A percentile compares a stretch with the other conserved stretches of the same genome.
Evolutionary conservation across 1,140 invertebrate genomes (phyloP).

Genomic region (Drosophila ananassae): DNA sequence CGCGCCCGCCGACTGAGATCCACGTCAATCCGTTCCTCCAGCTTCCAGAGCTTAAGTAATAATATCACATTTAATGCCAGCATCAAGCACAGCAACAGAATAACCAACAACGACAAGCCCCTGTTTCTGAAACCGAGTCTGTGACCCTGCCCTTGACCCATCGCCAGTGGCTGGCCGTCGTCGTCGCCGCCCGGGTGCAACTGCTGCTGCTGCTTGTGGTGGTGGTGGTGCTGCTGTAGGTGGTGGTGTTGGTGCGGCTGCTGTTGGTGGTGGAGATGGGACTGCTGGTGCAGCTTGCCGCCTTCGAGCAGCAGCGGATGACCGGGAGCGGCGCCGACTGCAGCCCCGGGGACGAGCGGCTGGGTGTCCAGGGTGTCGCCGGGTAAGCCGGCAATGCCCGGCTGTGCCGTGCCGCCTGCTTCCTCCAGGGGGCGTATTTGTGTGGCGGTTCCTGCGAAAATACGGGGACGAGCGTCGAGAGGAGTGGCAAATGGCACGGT

Average conservation of each 20-base stretch:
- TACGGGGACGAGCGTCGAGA: conserved; percentile 43
- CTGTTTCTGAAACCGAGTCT: conserved; percentile 48
- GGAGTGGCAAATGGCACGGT: conserved; percentile 50
- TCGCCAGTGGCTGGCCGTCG: conserved; percentile 38
- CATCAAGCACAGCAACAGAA: conserved; percentile 87
- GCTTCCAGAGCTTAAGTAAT: conserved; percentile 91
- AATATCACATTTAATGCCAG: conserved; percentile 91
- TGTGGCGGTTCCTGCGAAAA: conserved; percentile 70
- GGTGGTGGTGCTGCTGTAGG: conserved; percentile 28
- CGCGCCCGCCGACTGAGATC: conserved; percentile 83
- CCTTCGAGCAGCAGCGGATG: conserved; percentile 26
- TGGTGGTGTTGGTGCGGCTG: conserved; percentile 53
- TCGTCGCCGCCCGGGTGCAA: conserved; percentile 34
- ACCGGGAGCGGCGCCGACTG: conserved; percentile 32
- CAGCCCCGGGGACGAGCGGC: conserved; percentile 26
- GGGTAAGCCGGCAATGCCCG: conserved; percentile 20
- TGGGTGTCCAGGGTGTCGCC: conserved; percentile 54
- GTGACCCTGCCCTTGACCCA: conserved; percentile 26
- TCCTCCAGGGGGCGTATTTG: conserved; percentile 71
- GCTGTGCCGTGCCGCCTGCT: conserved; percentile 45
- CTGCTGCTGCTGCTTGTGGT: conserved; percentile 53
- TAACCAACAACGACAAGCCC: conserved; percentile 85
- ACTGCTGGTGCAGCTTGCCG: conserved; percentile 38
- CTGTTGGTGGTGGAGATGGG: conserved; percentile 54
- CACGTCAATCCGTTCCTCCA: conserved; percentile 86